Evolutionary conservation across 2,888 invertebrate genomes (phyloP), one percentile per base, ranked within the genome.

Genomic region (Pandemis heparana): DNA sequence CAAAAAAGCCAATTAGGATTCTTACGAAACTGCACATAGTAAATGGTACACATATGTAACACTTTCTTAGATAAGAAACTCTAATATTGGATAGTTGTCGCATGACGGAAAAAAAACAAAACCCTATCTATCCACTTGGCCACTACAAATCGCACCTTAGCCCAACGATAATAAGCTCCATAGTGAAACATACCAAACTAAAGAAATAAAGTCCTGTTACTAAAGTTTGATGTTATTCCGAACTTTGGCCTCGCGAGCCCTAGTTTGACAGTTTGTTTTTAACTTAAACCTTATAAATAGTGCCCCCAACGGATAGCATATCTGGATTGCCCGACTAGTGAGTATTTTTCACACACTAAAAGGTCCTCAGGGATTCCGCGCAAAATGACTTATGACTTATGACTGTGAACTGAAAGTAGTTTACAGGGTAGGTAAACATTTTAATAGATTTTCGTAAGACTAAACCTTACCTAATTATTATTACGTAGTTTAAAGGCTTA

Each of bases 191-290:
- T n/a, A 18, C 9, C 8, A 10, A 32, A 39, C 32, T 41, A 60
- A 65, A 84, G 87, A 89, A 87, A 90, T 88, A 89, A 89, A 87
- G 82, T 80, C 85, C 85, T 23, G 86, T 89, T 84, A 84, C 82
- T 77, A 81, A 89, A 91, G 82, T 91, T 88, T 80, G 81, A 79
- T 82, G 83, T 82, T 83, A 83, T 86, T 85, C 79, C 81, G 80
- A 91, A 85, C 89, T 82, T 87, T 66, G 67, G 77, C 86, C 89
- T 88, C 88, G 67, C 73, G 85, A 85, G 85, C 75, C 79, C 81
- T 88, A 85, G 86, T 90, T 89, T 88, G 90, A 90, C 90, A 91
- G 90, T 90, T 91, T 84, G 85, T 86, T 87, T 87, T 85, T 68
- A 75, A 87, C 89, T 89, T 87, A 87, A 89, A 90, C 86, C 71